Base-by-base conservation (phyloP, 2,797 vertebrate species). In the Mallotus villosus region DNA sequence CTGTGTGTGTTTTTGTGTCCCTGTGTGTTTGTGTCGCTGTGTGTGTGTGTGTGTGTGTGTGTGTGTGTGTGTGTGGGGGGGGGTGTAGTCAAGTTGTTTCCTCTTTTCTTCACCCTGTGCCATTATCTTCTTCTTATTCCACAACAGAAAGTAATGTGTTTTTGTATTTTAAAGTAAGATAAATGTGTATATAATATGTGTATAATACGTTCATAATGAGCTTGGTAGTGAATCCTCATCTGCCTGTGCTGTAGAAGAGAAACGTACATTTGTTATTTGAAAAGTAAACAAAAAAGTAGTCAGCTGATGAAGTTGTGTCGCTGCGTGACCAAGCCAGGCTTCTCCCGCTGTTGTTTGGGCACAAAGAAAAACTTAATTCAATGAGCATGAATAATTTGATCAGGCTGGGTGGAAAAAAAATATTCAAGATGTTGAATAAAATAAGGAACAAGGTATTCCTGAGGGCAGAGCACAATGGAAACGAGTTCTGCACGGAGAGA, bases 381-480 rank as follows among this genome's bases (percentile, higher is more conserved):
- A 72, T 53, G 63, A 53, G 63, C 60, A 66, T 65, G 77, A 82
- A 58, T 84, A 65, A 74, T 72, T 77, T 76, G 67, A 75, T 74
- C 68, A 66, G 66, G 37, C 69, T 71, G 12, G 5, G 78, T 73
- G 14, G 74, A 74, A 60, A 46, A 69, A 70, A 57, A 25, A 77
- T 79, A 77, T 79, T 72, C 67, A 61, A 70, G 1, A 71, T 72
- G 55, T 69, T 74, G 61, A 71, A 78, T 75, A 71, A 17, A 72
- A 76, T 57, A 63, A 71, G 66, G 55, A 78, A 72, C 59, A 11
- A 25, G 32, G n/a, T 7, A 55, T 55, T 73, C 79, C 74, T 19
- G 19, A 16, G 74, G 74, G 70, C 70, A 71, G n/a, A 19, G 22
- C 21, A 63, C 67, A 69, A 29, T 68, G 72, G 19, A 74, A 79